Percentiles rank a stretch among this genome's conserved stretches.
These are phyloP conservation scores for Enteromius treurensis DNA, from an alignment of 2,797 vertebrate species.

Conservation along the genomic window DNA sequence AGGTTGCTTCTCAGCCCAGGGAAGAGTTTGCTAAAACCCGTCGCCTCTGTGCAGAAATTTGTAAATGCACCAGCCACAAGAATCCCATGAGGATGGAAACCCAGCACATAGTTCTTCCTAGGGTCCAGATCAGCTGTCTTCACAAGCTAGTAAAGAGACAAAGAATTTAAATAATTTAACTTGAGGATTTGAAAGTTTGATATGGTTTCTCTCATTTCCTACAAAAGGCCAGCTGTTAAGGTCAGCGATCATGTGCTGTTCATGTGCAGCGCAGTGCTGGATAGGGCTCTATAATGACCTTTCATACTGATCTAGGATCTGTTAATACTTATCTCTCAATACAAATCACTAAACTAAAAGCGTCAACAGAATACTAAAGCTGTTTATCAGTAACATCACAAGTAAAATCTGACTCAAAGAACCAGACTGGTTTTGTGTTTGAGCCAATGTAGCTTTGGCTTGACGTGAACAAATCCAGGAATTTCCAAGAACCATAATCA, in stretches of 20 bases:
- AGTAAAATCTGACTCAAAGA: not conserved
- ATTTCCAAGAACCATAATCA: not conserved
- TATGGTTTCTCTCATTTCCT: not conserved
- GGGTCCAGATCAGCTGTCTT: conserved; percentile 91
- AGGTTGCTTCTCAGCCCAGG: conserved; percentile 83
- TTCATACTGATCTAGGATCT: conserved; percentile 23
- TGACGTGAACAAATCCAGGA: not conserved
- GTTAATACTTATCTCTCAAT: not conserved
- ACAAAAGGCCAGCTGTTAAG: not conserved
- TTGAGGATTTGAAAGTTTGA: not conserved
- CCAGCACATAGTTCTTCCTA: conserved; percentile 86
- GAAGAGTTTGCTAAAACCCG: conserved; percentile 81
- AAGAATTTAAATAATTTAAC: not conserved
- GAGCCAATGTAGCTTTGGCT: not conserved
- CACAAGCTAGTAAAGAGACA: conserved; percentile 77
- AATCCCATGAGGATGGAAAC: conserved; percentile 91
- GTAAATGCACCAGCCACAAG: conserved; percentile 86
- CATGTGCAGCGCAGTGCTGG: conserved; percentile 1
- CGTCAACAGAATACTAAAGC: not conserved
- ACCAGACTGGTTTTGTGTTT: not conserved
- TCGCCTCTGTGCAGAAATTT: conserved; percentile 88
- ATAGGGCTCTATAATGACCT: not conserved
- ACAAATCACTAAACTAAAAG: not conserved
- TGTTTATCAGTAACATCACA: not conserved
- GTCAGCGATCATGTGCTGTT: conserved; percentile 28